Base-by-base conservation (phyloP, 2,888 invertebrate genomes). In the Auanema freiburgensis region DNA sequence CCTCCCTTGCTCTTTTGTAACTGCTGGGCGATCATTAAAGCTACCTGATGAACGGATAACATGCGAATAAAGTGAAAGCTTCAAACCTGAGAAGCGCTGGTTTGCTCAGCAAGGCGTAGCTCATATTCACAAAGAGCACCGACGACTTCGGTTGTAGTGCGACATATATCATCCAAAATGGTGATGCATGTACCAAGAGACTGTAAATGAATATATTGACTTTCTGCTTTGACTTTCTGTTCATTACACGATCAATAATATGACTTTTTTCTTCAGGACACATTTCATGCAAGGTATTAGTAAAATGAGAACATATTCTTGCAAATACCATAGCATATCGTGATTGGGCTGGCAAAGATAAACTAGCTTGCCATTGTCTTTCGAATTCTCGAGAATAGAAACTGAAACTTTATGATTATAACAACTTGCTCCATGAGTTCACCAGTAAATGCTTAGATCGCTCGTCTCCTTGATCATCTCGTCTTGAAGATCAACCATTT, bases 81-180 rank as follows among this genome's bases (percentile, higher is more conserved):
- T n/a, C 50, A 16, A 41, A 70, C 69, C 24, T 66, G 63, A 44
- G 63, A 69, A 4, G 81, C 77, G 10, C 78, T 67, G 33, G 75
- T 68, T 53, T 92, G 92, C 84, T 97, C 95, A 80, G 93, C 92
- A 89, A 99, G 91, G 71, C 91, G 91, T 84, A 96, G 94, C 83
- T 98, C 97, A 83, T 97, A 95, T 85, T 98, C 96, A 86, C 96
- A 96, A 80, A 98, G 93, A 5, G 95, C 93, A 0, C 95, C 95
- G 52, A 98, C 94, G 44, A 99, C 96, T 84, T 96, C 96, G 85
- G 96, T 95, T 0, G 94, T 94, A 85, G 97, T 96, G 85, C 95
- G 95, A 0, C 96, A 93, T 92, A 98, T 96, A 87, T 98, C 96
- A 84, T 98, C 97, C 61, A 99, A 87, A 84, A 94, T 97, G 88